Percentiles rank a stretch among this genome's conserved stretches.
These are phyloP conservation scores for Ophion costatus DNA, from an alignment of 2,888 invertebrate species.

Conservation along the genomic window DNA sequence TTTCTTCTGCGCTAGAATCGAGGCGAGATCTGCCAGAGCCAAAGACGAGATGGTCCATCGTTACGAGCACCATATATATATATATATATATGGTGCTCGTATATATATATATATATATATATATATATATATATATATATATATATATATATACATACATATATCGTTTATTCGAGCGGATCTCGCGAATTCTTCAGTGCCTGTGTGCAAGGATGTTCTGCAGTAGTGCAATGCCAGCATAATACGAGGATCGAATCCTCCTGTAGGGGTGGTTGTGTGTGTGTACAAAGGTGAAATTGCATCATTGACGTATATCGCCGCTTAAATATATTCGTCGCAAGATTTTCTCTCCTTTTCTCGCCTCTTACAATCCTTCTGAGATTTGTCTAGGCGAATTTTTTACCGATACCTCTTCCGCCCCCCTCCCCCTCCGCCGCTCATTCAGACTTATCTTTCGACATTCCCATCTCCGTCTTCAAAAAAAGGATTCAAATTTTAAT, in stretches of 20 bases:
- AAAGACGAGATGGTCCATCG: slow-evolving; percentile 53
- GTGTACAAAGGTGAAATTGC: slow-evolving; percentile 37
- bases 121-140: too few species aligned
- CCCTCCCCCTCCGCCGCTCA: neutral
- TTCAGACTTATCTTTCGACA: neutral
- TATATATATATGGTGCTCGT: too few species aligned
- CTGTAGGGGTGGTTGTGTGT: neutral
- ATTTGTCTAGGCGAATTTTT: slow-evolving; percentile 13
- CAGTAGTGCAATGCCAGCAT: slow-evolving; percentile 35
- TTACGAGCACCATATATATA: slow-evolving; percentile 19
- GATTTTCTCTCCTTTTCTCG: slow-evolving; percentile 4
- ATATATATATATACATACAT: too few species aligned
- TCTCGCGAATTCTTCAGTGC: slow-evolving; percentile 25
- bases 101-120: too few species aligned
- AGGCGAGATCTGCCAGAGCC: slow-evolving; percentile 30
- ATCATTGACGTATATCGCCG: slow-evolving; percentile 19
- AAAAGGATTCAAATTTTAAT: neutral
- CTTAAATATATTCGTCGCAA: slow-evolving; percentile 26
- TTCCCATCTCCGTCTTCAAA: neutral
- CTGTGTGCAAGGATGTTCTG: slow-evolving; percentile 2
- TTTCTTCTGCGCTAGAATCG: slow-evolving; percentile 34
- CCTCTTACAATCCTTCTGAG: neutral
- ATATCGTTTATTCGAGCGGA: slow-evolving; percentile 39
- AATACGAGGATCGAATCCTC: slow-evolving; percentile 48
- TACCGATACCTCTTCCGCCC: neutral